Evolutionary conservation across 1,140 invertebrate genomes (phyloP), one percentile per base, ranked within the genome.

Genomic region (Scaptomyza montana): DNA sequence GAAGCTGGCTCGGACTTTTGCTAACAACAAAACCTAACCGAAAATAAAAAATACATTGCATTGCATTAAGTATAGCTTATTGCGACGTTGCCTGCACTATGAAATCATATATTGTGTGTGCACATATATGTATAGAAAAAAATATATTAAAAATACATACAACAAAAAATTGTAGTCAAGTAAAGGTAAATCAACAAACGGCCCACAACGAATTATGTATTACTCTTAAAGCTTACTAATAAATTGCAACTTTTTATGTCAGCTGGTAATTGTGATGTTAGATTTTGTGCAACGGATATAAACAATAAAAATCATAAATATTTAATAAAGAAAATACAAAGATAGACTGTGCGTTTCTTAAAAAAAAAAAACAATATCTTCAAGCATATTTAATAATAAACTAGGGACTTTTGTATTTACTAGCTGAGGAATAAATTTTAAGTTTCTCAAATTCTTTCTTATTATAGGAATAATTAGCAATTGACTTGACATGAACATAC

Each of bases 91-190:
- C 78, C 50, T 81, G 59, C 77, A 55, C 74, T 87, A 64, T 78
- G 62, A 77, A 86, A 86, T 80, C 74, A 84, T 80, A 77, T 57
- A 85, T 60, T 56, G 60, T 77, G 68, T 60, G 72, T 76, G 16
- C 16, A 68, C 65, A 28, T 54, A 36, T 19, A 68, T 45, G 41
- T 30, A 30, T 8, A 47, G 0, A 47, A 7, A 47, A 5, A 47
- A 7, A 21, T 47, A 5, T 19, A 57, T 47, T 36, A 28, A 74
- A 56, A 70, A 74, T 50, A 45, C 70, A 71, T 62, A 59, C 51
- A 82, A 78, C 61, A 72, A 36, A 80, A 71, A 62, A 50, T 73
- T 63, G 78, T 54, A 74, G 67, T 66, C 75, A 75, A 78, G 60
- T 66, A 64, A 49, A 78, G 60, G 66, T 65, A 77, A 77, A 50